Conservation (phyloP, 2,888 invertebrate species). For the Drosophila longiperda region DNA sequence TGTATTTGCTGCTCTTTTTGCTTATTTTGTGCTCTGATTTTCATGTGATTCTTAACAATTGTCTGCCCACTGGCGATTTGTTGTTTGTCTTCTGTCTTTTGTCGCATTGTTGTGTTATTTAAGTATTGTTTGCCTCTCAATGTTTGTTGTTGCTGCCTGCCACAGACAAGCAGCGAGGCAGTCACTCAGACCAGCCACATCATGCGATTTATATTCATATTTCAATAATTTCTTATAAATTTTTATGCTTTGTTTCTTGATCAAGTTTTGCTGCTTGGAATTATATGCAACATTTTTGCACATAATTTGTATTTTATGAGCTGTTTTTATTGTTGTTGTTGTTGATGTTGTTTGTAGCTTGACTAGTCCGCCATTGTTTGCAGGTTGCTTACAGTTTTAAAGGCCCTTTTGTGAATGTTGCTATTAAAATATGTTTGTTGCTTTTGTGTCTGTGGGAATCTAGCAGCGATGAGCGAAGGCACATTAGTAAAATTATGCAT, state of each 20-base stretch:
- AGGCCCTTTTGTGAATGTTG: conserved; percentile 27
- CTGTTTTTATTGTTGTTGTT: conserved; percentile 12
- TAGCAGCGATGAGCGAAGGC: background rate
- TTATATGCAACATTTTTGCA: conserved; percentile 36
- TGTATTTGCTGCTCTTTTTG: too few relatives aligned
- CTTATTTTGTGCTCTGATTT: conserved; percentile 54
- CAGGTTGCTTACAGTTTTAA: conserved; percentile 18
- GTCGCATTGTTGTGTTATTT: conserved; percentile 43
- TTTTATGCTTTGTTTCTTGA: conserved; percentile 2
- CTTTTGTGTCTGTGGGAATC: conserved; percentile 22
- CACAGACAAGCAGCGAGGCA: background rate
- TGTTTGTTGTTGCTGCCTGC: conserved; percentile 27
- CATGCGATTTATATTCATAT: conserved; percentile 8
- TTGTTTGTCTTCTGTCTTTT: conserved; percentile 14
- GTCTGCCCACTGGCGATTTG: conserved; percentile 37
- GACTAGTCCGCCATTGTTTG: conserved; percentile 29
- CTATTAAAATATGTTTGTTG: conserved; percentile 21
- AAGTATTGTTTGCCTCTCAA: conserved; percentile 35
- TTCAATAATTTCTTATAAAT: conserved; percentile 14
- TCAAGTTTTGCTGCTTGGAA: conserved; percentile 45
- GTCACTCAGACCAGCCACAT: conserved; percentile 8
- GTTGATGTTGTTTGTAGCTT: background rate
- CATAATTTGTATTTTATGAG: conserved; percentile 32
- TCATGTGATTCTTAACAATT: conserved; percentile 68
- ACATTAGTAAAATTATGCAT: conserved; percentile 21